These are phyloP conservation scores for Drosophila kuntzei DNA, from an alignment of 2,888 invertebrate species.

Conservation along the genomic window DNA sequence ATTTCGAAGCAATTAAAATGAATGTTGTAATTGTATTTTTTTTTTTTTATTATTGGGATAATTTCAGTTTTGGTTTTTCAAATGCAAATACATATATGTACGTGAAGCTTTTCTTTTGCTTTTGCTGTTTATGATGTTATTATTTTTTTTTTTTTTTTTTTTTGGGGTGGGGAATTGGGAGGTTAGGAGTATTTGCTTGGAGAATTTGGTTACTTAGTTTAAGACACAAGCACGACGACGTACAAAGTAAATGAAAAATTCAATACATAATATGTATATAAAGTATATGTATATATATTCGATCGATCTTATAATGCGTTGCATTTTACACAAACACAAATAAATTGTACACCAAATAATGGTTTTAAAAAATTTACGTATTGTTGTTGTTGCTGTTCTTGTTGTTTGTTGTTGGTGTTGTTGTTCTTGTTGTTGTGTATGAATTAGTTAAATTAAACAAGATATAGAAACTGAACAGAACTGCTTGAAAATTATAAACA, in stretches of 20 bases:
- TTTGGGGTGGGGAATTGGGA: background rate
- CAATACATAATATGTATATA: constrained; percentile 66
- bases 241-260: constrained; percentile 70
- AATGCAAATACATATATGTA: constrained; percentile 56
- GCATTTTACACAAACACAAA: constrained; percentile 65
- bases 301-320: constrained; percentile 68
- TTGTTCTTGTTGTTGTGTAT: constrained; percentile 1
- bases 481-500: background rate
- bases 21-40: constrained; percentile 10
- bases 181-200: constrained; percentile 34
- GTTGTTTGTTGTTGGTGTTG: constrained; percentile 14
- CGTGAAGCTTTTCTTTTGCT: constrained; percentile 53
- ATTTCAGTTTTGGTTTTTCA: constrained; percentile 34
- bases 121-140: constrained; percentile 49
- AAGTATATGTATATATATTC: constrained; percentile 58
- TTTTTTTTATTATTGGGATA: constrained; percentile 2
- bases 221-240: constrained; percentile 79
- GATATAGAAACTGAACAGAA: background rate
- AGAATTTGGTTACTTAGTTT: constrained; percentile 66
- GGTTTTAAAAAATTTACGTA: constrained; percentile 26
- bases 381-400: constrained; percentile 15
- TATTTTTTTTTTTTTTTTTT: background rate
- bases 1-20: constrained; percentile 24
- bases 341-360: constrained; percentile 41
- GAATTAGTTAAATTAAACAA: background rate